A percentile compares a stretch with the other conserved stretches of the same genome.
Conservation (phyloP, 2,888 invertebrate genomes). For the Ceramica pisi region DNA sequence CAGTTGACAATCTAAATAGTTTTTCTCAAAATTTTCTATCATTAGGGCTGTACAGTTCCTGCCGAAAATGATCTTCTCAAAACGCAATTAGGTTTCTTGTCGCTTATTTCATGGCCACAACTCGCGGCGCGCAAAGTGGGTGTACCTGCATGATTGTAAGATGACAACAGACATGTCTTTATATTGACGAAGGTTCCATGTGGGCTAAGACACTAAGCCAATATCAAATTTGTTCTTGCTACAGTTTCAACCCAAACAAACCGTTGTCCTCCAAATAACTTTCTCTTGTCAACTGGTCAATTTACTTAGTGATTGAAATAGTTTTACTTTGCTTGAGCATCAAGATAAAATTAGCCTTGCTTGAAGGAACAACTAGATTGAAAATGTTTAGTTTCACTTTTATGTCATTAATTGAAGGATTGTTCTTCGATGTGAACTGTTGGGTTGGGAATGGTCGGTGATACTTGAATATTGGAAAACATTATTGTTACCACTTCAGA, state of each 20-base stretch:
- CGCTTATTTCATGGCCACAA: slow-evolving; percentile 35
- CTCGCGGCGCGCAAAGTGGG: slow-evolving; percentile 39
- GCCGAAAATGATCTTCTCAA: not conserved
- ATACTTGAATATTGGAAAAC: not conserved
- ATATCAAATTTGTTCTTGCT: slow-evolving; percentile 45
- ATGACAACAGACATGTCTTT: slow-evolving; percentile 61
- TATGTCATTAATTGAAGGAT: slow-evolving; percentile 2
- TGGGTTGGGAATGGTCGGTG: not conserved
- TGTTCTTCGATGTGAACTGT: not conserved
- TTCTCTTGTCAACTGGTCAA: slow-evolving; percentile 59
- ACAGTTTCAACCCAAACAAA: slow-evolving; percentile 47
- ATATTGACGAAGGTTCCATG: slow-evolving; percentile 61
- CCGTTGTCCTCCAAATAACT: slow-evolving; percentile 65
- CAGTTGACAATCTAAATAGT: not conserved
- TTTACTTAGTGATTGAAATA: slow-evolving; percentile 51
- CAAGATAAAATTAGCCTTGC: slow-evolving; percentile 51
- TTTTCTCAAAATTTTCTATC: not conserved
- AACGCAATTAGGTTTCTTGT: slow-evolving; percentile 7
- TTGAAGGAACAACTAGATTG: slow-evolving; percentile 28
- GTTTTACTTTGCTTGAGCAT: slow-evolving; percentile 44
- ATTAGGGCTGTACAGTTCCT: not conserved
- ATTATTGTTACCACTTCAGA: slow-evolving; percentile 9
- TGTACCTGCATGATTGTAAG: slow-evolving; percentile 52
- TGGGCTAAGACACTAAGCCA: slow-evolving; percentile 50
- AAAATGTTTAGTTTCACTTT: slow-evolving; percentile 33